These are phyloP conservation scores for Bubo bubo DNA, from an alignment of 2,113 vertebrate species.

Conservation along the genomic window DNA sequence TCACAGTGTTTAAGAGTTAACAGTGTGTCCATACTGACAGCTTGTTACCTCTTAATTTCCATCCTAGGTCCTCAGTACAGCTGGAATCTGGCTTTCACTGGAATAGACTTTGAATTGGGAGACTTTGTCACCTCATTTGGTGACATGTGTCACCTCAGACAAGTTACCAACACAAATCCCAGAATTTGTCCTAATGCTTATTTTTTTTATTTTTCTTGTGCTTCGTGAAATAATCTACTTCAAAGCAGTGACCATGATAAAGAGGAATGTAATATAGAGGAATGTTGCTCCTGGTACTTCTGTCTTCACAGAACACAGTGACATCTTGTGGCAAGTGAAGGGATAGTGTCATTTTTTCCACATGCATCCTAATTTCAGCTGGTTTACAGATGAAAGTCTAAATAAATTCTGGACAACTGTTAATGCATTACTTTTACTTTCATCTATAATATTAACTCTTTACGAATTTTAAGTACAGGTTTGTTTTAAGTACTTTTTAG, in stretches of 20 bases:
- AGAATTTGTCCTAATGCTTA: not conserved
- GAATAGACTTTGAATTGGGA: not conserved
- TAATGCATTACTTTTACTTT: not conserved
- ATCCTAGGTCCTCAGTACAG: not conserved
- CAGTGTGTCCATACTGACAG: not conserved
- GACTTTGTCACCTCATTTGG: not conserved
- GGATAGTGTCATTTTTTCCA: not conserved
- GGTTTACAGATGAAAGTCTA: not conserved
- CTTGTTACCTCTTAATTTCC: not conserved
- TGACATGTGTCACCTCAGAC: not conserved
- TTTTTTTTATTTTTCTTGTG: not conserved
- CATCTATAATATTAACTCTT: not conserved
- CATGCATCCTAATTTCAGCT: not conserved
- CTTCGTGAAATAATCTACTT: not conserved
- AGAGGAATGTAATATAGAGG: not conserved
- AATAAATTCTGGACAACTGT: not conserved
- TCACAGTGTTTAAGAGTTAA: not conserved
- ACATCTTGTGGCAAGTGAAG: constrained; percentile 33
- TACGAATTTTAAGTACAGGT: not conserved
- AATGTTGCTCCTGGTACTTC: not conserved
- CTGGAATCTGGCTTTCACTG: not conserved
- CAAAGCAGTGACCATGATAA: not conserved
- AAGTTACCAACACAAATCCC: not conserved
- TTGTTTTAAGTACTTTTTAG: not conserved
- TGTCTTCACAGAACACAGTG: constrained; percentile 22